Percentiles rank a stretch among this genome's conserved stretches.
Evolutionary conservation across 1,140 invertebrate genomes (phyloP).

Genomic region (Drosophila malerkotliana): DNA sequence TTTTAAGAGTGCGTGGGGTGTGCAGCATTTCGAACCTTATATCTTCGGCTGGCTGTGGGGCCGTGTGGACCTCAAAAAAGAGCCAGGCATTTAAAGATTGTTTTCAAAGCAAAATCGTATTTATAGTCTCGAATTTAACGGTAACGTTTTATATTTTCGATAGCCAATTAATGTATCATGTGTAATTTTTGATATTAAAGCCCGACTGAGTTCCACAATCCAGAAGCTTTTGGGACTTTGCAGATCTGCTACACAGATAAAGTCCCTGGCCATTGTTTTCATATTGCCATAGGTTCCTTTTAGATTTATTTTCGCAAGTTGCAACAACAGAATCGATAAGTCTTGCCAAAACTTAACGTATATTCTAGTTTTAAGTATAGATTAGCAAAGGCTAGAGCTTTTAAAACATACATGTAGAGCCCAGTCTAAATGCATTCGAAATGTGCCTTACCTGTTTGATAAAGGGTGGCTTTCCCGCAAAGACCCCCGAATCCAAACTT

Average conservation of each 20-base stretch:
- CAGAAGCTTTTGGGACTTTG: slow-evolving; percentile 1
- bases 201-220: background rate
- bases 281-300: slow-evolving; percentile 73
- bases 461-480: background rate
- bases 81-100: background rate
- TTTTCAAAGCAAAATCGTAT: background rate
- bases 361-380: slow-evolving; percentile 45
- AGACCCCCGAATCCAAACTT: slow-evolving; percentile 4
- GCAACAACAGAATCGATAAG: slow-evolving; percentile 78
- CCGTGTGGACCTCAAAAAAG: slow-evolving; percentile 13
- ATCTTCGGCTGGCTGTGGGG: slow-evolving; percentile 5
- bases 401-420: background rate
- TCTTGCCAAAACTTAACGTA: slow-evolving; percentile 79
- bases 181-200: background rate
- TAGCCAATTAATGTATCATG: background rate
- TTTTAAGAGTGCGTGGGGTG: slow-evolving; percentile 54
- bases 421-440: slow-evolving; percentile 71
- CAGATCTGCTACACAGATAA: background rate
- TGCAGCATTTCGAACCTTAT: slow-evolving; percentile 64
- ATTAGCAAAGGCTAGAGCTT: slow-evolving; percentile 12
- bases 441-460: slow-evolving; percentile 69
- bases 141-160: background rate
- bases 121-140: background rate
- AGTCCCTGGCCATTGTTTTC: slow-evolving; percentile 25
- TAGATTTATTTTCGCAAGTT: slow-evolving; percentile 47